These are phyloP conservation scores for Miichthys miiuy DNA, from an alignment of 2,797 vertebrate species.

Conservation along the genomic window DNA sequence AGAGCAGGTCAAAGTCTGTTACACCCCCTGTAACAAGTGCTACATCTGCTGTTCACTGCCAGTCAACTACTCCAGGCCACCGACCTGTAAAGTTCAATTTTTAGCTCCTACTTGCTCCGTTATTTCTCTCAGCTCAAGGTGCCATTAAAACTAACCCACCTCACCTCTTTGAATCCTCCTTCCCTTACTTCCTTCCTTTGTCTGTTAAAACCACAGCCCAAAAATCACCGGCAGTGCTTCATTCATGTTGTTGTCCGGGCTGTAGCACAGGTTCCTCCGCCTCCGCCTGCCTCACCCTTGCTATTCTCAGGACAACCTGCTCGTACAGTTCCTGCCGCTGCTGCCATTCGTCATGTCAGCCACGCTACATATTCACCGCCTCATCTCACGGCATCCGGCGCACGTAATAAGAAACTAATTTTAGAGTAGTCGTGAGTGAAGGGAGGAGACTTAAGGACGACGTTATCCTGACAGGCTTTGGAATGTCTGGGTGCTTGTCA, in stretches of 20 bases:
- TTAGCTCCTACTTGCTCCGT: neutral
- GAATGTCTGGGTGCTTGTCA: conserved; percentile 15
- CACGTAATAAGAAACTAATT: conserved; percentile 12
- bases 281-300: conserved; percentile 50
- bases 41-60: neutral
- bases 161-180: conserved; percentile 10
- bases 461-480: neutral
- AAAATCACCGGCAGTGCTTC: neutral
- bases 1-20: conserved; percentile 6
- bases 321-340: conserved; percentile 36
- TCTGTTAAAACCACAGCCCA: conserved; percentile 8
- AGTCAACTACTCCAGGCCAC: too few species aligned
- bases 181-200: conserved; percentile 1
- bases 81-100: too few species aligned
- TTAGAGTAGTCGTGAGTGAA: conserved; percentile 11
- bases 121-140: neutral
- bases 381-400: neutral
- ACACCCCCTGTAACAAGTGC: neutral
- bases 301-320: conserved; percentile 40
- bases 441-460: neutral
- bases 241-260: conserved; percentile 37
- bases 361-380: neutral
- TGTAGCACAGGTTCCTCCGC: conserved; percentile 74
- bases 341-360: conserved; percentile 4
- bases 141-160: neutral